Base-by-base conservation (phyloP, 2,113 vertebrate genomes). In the Dromiciops gliroides region DNA sequence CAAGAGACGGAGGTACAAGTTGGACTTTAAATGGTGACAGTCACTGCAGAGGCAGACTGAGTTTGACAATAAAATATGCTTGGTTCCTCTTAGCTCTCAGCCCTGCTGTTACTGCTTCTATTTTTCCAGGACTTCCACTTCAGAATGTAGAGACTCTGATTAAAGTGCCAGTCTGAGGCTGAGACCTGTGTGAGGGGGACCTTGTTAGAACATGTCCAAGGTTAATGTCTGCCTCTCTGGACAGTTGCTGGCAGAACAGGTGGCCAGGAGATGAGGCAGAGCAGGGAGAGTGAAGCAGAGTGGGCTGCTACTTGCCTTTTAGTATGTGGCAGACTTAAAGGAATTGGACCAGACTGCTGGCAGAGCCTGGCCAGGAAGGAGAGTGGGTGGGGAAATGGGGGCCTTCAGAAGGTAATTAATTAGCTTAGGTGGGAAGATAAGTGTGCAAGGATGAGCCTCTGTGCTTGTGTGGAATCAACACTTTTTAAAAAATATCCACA, bases 201-300 rank as follows among this genome's bases (percentile, higher is more conserved):
- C 75, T 92, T 92, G 50, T 22, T 90, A 94, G n/a, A n/a, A 90
- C 92, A 26, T 48, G 24, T 47, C 26, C 75, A 14, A 67, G 60
- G 31, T 37, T 8, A 60, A 60, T 31, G 26, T n/a, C 5, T 50
- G 48, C 92, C 16, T 16, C 8, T n/a, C 22, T 67, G 90, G 26
- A 90, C 10, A 88, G 47, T 92, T 89, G 93, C 44, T 91, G 19
- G 90, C 50, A 23, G 60, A 90, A 92, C 2, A 10, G 90, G 24
- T 51, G 37, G 95, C 2, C 51, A 93, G 51, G 9, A 93, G 44
- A 94, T 16, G 90, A 93, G 90, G 28, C 75, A 90, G 88, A 90
- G 3, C 37, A 52, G 67, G 37, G 16, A 91, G 14, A 88, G 25
- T 93, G 31, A 94, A 51, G 12, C 56, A 37, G 67, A 75, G 67